Conservation (phyloP, 2,113 vertebrate genomes). For the Calonectris borealis region DNA sequence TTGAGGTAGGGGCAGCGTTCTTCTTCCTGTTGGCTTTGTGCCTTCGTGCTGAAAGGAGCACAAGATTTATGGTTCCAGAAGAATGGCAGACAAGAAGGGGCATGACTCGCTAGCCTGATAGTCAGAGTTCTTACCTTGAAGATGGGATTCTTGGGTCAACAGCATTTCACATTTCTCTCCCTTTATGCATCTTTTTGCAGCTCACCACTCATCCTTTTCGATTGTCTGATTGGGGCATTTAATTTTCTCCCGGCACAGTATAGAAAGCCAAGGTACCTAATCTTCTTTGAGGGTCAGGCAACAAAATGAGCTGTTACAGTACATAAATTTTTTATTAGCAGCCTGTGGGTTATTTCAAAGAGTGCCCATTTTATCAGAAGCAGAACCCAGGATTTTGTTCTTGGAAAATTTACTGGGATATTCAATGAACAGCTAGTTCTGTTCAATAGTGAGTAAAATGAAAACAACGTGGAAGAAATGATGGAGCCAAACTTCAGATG, state of each 20-base stretch:
- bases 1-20: not conserved
- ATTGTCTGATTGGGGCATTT: not conserved
- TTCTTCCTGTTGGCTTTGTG: conserved; percentile 4
- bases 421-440: not conserved
- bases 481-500: not conserved
- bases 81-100: conserved; percentile 9
- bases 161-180: not conserved
- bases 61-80: not conserved
- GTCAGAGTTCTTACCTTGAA: not conserved
- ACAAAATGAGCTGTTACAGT: not conserved
- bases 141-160: not conserved
- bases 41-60: not conserved
- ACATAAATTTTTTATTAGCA: not conserved
- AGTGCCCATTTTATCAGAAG: not conserved
- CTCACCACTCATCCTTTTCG: not conserved
- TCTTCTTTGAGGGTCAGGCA: not conserved
- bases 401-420: not conserved
- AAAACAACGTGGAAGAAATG: not conserved
- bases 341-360: not conserved
- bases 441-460: not conserved
- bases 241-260: not conserved
- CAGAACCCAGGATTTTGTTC: not conserved
- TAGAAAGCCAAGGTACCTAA: not conserved
- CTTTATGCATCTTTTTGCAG: not conserved
- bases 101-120: not conserved